Evolutionary conservation across 1,140 invertebrate genomes (phyloP).

Genomic region (Halyomorpha halys): DNA sequence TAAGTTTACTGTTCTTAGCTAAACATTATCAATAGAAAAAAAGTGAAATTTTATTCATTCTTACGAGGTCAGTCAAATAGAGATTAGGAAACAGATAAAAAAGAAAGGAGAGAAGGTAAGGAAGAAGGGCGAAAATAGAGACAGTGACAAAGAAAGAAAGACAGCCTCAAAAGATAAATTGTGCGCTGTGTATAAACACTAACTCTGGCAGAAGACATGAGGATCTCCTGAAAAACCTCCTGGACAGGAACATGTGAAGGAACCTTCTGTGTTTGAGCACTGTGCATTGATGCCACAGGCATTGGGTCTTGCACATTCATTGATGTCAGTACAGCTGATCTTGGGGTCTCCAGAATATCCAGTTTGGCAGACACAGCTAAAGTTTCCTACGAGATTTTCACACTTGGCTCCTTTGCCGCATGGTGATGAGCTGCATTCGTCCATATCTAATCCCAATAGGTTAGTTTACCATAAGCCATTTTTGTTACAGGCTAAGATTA

Average conservation of each 20-base stretch:
- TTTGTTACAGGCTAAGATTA: too few species aligned
- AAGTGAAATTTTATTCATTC: too few species aligned
- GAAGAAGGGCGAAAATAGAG: background rate
- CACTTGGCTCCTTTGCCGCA: conserved; percentile 62
- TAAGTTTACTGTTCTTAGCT: too few species aligned
- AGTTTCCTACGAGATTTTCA: conserved; percentile 62
- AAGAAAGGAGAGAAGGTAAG: too few species aligned
- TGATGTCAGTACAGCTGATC: conserved; percentile 48
- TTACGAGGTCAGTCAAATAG: too few species aligned
- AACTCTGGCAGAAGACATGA: conserved; percentile 63
- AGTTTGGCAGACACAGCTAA: conserved; percentile 59
- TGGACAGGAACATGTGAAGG: conserved; percentile 62
- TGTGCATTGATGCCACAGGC: conserved; percentile 59
- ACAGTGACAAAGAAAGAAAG: background rate
- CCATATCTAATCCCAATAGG: conserved; percentile 36
- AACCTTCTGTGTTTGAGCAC: conserved; percentile 64
- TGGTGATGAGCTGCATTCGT: conserved; percentile 45
- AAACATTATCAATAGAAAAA: too few species aligned
- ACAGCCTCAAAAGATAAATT: background rate
- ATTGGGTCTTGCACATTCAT: conserved; percentile 49
- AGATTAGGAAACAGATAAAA: too few species aligned
- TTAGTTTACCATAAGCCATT: background rate
- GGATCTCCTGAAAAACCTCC: conserved; percentile 50
- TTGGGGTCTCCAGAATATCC: conserved; percentile 51
- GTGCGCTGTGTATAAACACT: conserved; percentile 39